Percentiles rank a stretch among this genome's conserved stretches.
Evolutionary conservation across 1,140 invertebrate genomes (phyloP).

Genomic region (Papilio aristodemus): DNA sequence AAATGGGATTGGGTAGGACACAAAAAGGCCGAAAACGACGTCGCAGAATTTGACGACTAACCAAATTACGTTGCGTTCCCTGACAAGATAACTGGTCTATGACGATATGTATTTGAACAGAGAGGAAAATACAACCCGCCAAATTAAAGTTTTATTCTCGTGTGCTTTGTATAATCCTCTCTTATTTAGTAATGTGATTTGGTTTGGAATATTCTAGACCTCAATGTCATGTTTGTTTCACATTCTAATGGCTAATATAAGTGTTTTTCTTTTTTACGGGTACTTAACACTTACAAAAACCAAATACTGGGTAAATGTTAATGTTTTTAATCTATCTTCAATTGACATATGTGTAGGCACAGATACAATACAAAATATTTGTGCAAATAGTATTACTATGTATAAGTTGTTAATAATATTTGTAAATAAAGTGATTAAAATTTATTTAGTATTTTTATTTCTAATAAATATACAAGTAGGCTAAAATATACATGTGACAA

Average conservation of each 20-base stretch:
- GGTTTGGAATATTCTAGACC: not conserved
- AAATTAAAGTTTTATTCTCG: constrained; percentile 29
- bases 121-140: constrained; percentile 20
- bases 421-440: constrained; percentile 52
- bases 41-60: constrained; percentile 74
- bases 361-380: constrained; percentile 54
- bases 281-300: constrained; percentile 53
- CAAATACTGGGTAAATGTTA: constrained; percentile 50
- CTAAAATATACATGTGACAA: constrained; percentile 32
- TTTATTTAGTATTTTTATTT: constrained; percentile 55
- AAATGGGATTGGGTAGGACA: constrained; percentile 83
- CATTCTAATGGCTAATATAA: constrained; percentile 7
- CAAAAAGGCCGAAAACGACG: constrained; percentile 72
- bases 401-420: constrained; percentile 62
- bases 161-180: constrained; percentile 30
- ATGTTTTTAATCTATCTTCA: constrained; percentile 41
- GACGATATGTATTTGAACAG: constrained; percentile 17
- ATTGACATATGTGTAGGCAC: constrained; percentile 57
- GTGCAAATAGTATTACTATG: constrained; percentile 60
- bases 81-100: constrained; percentile 25
- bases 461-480: constrained; percentile 42
- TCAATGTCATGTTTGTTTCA: not conserved
- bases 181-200: constrained; percentile 12
- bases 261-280: constrained; percentile 49
- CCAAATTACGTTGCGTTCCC: constrained; percentile 1